phyloP scores from a whole-genome alignment of 1,140 invertebrate genomes.

The Drosophila setifemur region DNA sequence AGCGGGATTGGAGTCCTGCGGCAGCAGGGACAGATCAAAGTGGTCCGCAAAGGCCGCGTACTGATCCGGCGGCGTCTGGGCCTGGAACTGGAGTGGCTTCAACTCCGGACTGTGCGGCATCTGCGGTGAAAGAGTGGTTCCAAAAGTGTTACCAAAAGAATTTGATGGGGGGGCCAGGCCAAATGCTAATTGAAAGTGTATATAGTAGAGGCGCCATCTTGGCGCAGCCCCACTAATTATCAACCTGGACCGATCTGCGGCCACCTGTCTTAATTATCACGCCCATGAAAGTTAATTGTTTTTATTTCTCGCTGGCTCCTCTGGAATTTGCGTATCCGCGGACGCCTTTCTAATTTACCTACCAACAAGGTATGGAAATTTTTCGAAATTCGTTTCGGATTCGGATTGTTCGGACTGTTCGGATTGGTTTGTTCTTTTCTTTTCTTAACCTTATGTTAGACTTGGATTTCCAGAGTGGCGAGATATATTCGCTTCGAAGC shows the following conservation, averaged over 20 bases:
- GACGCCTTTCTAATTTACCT: constrained; percentile 62
- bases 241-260: constrained; percentile 19
- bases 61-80: constrained; percentile 83
- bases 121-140: constrained; percentile 83
- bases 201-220: constrained; percentile 42
- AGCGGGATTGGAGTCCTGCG: constrained; percentile 82
- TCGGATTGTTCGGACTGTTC: constrained; percentile 7
- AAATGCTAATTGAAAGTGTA: constrained; percentile 49
- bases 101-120: constrained; percentile 93
- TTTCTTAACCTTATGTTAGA: constrained; percentile 64
- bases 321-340: constrained; percentile 11
- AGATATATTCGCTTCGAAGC: constrained; percentile 29
- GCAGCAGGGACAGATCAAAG: constrained; percentile 90
- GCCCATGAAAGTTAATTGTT: constrained; percentile 42
- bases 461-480: constrained; percentile 45
- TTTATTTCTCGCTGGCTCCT: constrained; percentile 14
- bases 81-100: constrained; percentile 82
- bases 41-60: constrained; percentile 86
- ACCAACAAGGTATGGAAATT: constrained; percentile 50
- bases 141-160: not conserved
- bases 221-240: constrained; percentile 28
- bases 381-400: constrained; percentile 17
- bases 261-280: constrained; percentile 51
- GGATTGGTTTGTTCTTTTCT: constrained; percentile 14
- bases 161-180: constrained; percentile 1